These are phyloP conservation scores for Aleiodes alternator DNA, from an alignment of 2,888 invertebrate species.

Conservation along the genomic window DNA sequence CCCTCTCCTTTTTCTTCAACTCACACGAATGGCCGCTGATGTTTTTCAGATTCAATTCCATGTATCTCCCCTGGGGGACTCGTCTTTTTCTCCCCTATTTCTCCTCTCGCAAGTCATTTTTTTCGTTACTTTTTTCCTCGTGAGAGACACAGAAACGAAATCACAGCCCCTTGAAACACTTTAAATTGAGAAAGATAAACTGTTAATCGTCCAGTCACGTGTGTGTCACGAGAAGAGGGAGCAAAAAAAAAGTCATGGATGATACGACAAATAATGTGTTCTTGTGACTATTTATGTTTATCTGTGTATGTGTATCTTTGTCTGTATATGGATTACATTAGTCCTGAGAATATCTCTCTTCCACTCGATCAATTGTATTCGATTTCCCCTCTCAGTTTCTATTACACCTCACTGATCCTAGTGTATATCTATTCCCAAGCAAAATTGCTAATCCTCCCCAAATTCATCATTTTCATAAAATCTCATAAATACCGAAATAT, in stretches of 20 bases:
- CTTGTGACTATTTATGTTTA: not conserved
- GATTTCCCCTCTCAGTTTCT: slow-evolving; percentile 41
- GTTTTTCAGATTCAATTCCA: slow-evolving; percentile 16
- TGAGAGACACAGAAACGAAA: not conserved
- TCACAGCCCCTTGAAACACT: not conserved
- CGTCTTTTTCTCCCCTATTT: not conserved
- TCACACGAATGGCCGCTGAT: slow-evolving; percentile 9
- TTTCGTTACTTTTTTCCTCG: not conserved
- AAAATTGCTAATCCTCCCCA: not conserved
- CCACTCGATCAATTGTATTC: slow-evolving; percentile 49
- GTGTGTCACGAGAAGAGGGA: not conserved
- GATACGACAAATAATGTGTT: slow-evolving; percentile 8
- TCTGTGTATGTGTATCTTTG: not conserved
- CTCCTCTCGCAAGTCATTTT: not conserved
- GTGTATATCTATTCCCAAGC: not conserved
- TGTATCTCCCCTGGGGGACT: not conserved
- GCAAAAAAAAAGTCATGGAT: not conserved
- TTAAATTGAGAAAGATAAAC: not conserved
- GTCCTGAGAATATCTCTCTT: slow-evolving; percentile 40
- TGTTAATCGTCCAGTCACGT: slow-evolving; percentile 2
- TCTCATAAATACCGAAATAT: not conserved
- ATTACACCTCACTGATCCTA: slow-evolving; percentile 1
- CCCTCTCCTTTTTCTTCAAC: not conserved
- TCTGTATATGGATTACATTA: not conserved
- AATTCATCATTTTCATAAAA: not conserved